Percentiles rank a stretch among this genome's conserved stretches.
Conservation (phyloP, 2,888 invertebrate species). For the Odontocerum albicorne region DNA sequence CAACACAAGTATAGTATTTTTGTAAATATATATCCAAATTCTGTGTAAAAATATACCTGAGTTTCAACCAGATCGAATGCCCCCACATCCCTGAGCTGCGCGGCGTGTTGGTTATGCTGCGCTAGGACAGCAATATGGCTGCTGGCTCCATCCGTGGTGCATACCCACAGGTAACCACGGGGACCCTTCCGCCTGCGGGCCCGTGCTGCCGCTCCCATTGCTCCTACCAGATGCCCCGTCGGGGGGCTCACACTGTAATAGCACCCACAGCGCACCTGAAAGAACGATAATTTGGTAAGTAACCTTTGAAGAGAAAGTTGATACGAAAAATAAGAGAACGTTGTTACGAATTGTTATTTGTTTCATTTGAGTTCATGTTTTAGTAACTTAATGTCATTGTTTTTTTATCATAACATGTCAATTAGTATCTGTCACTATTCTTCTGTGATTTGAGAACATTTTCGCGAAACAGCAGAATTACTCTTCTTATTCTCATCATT, state of each 20-base stretch:
- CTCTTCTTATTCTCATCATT: too few species aligned
- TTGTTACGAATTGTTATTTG: too few species aligned
- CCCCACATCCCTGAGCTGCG: slow-evolving; percentile 72
- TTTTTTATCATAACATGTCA: too few species aligned
- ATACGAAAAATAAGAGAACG: too few species aligned
- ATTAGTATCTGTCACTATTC: too few species aligned
- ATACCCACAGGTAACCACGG: slow-evolving; percentile 88
- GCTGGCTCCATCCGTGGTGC: slow-evolving; percentile 77
- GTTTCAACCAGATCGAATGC: slow-evolving; percentile 80
- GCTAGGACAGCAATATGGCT: slow-evolving; percentile 80
- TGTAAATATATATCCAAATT: too few species aligned
- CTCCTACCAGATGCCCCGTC: slow-evolving; percentile 42
- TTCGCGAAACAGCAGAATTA: too few species aligned
- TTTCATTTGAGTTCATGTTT: too few species aligned
- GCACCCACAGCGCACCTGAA: slow-evolving; percentile 86
- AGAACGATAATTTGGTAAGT: not conserved
- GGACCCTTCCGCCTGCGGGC: slow-evolving; percentile 64
- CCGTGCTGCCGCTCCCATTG: slow-evolving; percentile 49
- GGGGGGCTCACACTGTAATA: slow-evolving; percentile 75
- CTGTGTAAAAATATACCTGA: slow-evolving; percentile 61
- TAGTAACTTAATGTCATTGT: too few species aligned
- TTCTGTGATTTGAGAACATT: too few species aligned
- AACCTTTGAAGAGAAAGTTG: too few species aligned
- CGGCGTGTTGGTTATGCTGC: slow-evolving; percentile 71
- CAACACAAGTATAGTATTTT: too few species aligned